Evolutionary conservation across 2,113 vertebrate species (phyloP).

Genomic region (Pantherophis guttatus): DNA sequence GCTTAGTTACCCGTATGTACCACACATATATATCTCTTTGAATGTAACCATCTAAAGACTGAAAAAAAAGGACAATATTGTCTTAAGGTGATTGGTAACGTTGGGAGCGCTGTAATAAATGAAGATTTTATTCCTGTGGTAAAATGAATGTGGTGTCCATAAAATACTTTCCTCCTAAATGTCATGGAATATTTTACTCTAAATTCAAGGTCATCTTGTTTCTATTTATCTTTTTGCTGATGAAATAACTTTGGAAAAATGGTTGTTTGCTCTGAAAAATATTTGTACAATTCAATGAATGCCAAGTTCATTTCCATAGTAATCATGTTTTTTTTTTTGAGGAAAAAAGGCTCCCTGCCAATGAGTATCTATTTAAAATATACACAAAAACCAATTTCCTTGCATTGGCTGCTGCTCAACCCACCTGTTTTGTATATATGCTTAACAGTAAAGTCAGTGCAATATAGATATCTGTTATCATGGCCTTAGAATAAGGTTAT

Average conservation of each 20-base stretch:
- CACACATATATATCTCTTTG: slow-evolving; percentile 71
- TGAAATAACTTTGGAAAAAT: slow-evolving; percentile 44
- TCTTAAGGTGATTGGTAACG: slow-evolving; percentile 71
- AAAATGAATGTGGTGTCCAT: slow-evolving; percentile 66
- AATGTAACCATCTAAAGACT: slow-evolving; percentile 72
- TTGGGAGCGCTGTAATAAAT: slow-evolving; percentile 70
- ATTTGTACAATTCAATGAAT: slow-evolving; percentile 34
- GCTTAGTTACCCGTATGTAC: slow-evolving; percentile 68
- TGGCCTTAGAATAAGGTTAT: not conserved
- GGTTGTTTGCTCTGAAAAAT: slow-evolving; percentile 38
- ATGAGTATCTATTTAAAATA: slow-evolving; percentile 25
- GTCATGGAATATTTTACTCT: slow-evolving; percentile 41
- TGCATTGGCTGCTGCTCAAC: not conserved
- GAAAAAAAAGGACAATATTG: slow-evolving; percentile 71
- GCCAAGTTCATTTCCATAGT: slow-evolving; percentile 35
- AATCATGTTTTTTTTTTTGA: slow-evolving; percentile 19
- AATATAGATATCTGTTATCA: not conserved
- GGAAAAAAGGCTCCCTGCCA: slow-evolving; percentile 22
- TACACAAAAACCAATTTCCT: not conserved
- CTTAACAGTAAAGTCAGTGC: not conserved
- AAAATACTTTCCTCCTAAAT: slow-evolving; percentile 54
- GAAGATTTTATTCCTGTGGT: slow-evolving; percentile 68
- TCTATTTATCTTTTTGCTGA: slow-evolving; percentile 40
- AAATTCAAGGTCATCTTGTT: slow-evolving; percentile 58
- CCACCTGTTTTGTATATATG: not conserved